Evolutionary conservation across 2,888 invertebrate genomes (phyloP), one percentile per base, ranked within the genome.

Genomic region (Periphyllus acericola): DNA sequence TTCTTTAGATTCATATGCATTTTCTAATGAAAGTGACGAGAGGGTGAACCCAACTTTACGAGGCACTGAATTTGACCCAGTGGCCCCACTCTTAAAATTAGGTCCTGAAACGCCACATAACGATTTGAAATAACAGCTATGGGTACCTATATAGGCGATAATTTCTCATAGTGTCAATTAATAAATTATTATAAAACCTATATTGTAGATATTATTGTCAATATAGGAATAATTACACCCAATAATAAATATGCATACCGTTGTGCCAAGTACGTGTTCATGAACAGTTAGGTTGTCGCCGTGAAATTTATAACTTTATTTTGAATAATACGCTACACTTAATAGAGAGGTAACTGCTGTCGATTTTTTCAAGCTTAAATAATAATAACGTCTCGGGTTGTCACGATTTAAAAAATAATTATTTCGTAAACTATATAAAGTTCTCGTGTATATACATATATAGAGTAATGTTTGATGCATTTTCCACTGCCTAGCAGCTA

Each of bases 391-490:
- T 83, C 40, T 83, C 52, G 40, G 66, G 36, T 75, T 83, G 60
- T 75, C 75, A 83, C 75, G 75, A 84, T 75, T 76, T 60, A 25
- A 40, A 29, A 32, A 66, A 66, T 76, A 66, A 84, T 84, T 84
- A 84, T 84, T 84, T 66, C 32, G 40, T 76, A 76, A 75, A 5
- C 60, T 40, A 14, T 46, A 40, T 25, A 8, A 17, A 6, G 36
- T 21, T 29, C 29, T 9, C 29, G 40, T 5, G 40, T 25, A 21
- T 25, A 25, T 25, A 6, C 21, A 60, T 8, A 55, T 1, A 46
- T 46, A 46, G 19, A 55, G 6, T 55, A 1, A 46, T 46, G 14
- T 11, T 1, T 46, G n/a, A 83, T 52, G n/a, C 25, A 74, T 60
- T 75, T 66, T 25, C 19, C 17, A 46, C 60, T 84, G 75, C 75